Evolutionary conservation across 1,140 invertebrate species (phyloP), one percentile per base, ranked within the genome.

Genomic region (Drosophila carrolli): DNA sequence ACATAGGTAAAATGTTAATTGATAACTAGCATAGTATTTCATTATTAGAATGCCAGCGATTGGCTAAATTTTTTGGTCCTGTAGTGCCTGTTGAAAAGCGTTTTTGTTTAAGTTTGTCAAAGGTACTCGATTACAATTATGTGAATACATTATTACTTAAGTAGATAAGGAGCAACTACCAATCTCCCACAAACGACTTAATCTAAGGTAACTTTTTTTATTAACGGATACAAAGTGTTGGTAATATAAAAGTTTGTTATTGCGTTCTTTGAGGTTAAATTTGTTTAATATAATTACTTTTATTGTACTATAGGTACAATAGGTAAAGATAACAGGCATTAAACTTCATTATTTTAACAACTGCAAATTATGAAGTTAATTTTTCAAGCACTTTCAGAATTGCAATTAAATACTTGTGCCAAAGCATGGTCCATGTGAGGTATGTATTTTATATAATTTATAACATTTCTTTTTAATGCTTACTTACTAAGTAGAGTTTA

Each of bases 61-160:
- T 32, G 61, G 62, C 61, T 62, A 68, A 48, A 66, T 67, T 70
- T 47, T 40, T 70, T 70, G 67, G 67, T 71, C 67, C 67, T 57
- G 55, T 70, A 57, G 67, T 71, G 65, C 51, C 67, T 48, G 48
- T 70, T 40, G 43, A 71, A 51, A 71, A 71, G 67, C 67, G 67
- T 70, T 71, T 71, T 70, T 6, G 27, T 58, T 38, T 29, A 67
- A 54, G 48, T 46, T 47, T 40, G 32, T 56, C 14, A 71, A 48
- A 71, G 67, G 67, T 71, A 71, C 67, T 70, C 43, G 67, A 57
- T 70, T 71, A 47, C 65, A 32, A 70, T 71, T 43, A 38, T 53
- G 29, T 67, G 27, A 13, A 29, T 53, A 53, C 16, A 62, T 62
- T 13, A 13, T 7, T 44, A 44, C 14, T 35, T 32, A 61, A 1